These are phyloP conservation scores for Coecobrya sp. DNA, from an alignment of 2,888 invertebrate genomes.

Conservation along the genomic window DNA sequence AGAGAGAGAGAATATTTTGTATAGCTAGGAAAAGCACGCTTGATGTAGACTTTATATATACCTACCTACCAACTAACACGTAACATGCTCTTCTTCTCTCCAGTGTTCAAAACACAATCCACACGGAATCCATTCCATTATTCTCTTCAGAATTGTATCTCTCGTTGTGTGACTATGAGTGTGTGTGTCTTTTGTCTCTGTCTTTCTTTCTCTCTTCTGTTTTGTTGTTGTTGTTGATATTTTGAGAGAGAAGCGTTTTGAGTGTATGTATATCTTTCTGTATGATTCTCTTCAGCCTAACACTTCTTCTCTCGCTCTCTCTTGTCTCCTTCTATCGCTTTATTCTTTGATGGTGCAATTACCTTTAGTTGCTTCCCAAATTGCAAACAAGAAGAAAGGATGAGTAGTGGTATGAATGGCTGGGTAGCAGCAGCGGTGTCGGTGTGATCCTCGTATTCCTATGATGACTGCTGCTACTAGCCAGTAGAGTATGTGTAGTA, in stretches of 20 bases:
- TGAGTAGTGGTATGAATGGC: slow-evolving; percentile 26
- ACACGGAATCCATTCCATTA: slow-evolving; percentile 68
- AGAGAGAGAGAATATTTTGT: slow-evolving; percentile 15
- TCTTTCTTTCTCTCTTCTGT: slow-evolving; percentile 41
- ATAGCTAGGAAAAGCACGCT: not conserved
- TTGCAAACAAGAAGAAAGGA: slow-evolving; percentile 61
- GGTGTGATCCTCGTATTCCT: slow-evolving; percentile 22
- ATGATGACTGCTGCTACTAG: not conserved
- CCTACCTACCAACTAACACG: not conserved
- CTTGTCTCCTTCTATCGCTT: slow-evolving; percentile 12
- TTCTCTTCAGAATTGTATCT: slow-evolving; percentile 61
- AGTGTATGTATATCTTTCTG: slow-evolving; percentile 20
- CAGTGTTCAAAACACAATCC: slow-evolving; percentile 47
- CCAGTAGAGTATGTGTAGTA: not conserved
- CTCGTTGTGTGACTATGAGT: not conserved
- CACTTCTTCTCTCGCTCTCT: not conserved
- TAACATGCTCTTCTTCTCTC: slow-evolving; percentile 14
- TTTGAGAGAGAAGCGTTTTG: slow-evolving; percentile 24
- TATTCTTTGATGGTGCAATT: slow-evolving; percentile 71
- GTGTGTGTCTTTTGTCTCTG: slow-evolving; percentile 43
- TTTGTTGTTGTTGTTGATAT: slow-evolving; percentile 32
- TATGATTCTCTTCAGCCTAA: slow-evolving; percentile 10
- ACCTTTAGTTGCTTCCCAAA: slow-evolving; percentile 73
- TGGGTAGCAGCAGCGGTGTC: not conserved
- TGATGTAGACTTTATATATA: not conserved